Evolutionary conservation across 2,888 invertebrate species (phyloP), one percentile per base, ranked within the genome.

Genomic region (Tyria jacobaeae): DNA sequence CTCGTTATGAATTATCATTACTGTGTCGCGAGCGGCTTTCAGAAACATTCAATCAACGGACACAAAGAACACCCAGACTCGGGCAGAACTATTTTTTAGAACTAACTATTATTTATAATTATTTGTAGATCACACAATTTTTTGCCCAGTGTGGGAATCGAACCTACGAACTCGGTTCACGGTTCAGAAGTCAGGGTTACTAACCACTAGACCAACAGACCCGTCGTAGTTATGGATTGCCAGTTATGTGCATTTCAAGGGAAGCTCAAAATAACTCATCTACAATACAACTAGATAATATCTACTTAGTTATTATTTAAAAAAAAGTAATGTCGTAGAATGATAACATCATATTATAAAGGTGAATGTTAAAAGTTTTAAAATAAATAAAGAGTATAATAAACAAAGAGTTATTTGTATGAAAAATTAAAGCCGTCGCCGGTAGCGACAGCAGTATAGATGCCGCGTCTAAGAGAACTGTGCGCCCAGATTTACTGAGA

Each of bases 401-500:
- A 78, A 66, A 78, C 68, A 75, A 76, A 70, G 78, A 69, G 57
- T 41, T 56, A 66, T 76, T 72, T 77, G 70, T 67, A 60, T 59
- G 63, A 57, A 62, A 64, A 60, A 57, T 62, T 73, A 69, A 71
- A 75, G 72, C 71, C 73, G 75, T 76, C 70, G 73, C 71, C 72
- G 69, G 67, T 74, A 68, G 75, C 74, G 79, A 82, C 77, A 80
- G 76, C 68, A 70, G 67, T 72, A 73, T 72, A 71, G 80, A 75
- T 70, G 71, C 60, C 63, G 60, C 69, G 72, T 77, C 75, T 78
- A 75, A 79, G 66, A 64, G 70, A 81, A 78, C 79, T 82, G 79
- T 77, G 75, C 78, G 75, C 81, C 73, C 79, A 81, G 83, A 83
- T 85, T 87, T 82, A 83, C 74, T 67, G 81, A 89, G 88, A 90